Conservation (phyloP, 1,140 invertebrate genomes). For the Adoxophyes honmai region DNA sequence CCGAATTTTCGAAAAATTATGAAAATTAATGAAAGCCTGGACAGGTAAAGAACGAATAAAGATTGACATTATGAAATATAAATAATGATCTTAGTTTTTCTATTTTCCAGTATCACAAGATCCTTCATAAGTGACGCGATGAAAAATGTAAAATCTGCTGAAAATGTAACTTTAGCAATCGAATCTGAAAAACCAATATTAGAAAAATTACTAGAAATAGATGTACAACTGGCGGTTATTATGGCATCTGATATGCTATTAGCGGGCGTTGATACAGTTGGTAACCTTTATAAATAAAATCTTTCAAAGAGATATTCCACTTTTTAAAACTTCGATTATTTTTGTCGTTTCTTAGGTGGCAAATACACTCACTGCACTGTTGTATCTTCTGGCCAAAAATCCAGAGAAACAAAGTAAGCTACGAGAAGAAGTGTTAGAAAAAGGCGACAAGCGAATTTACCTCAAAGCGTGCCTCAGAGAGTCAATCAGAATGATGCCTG, state of each 20-base stretch:
- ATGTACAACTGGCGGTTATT: constrained; percentile 73
- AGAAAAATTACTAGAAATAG: constrained; percentile 70
- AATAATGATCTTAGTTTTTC: not conserved
- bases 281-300: no score
- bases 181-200: constrained; percentile 55
- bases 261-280: constrained; percentile 85
- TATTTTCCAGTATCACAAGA: constrained; percentile 38
- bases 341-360: constrained; percentile 38
- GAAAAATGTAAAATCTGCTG: not conserved
- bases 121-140: constrained; percentile 30
- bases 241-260: constrained; percentile 85
- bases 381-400: constrained; percentile 82
- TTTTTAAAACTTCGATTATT: no score
- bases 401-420: constrained; percentile 82
- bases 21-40: constrained; percentile 49
- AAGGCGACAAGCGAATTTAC: constrained; percentile 74
- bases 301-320: no score
- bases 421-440: constrained; percentile 78
- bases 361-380: constrained; percentile 48
- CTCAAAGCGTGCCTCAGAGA: constrained; percentile 83
- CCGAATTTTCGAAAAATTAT: constrained; percentile 77
- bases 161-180: not conserved
- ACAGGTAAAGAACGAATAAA: constrained; percentile 23
- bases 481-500: constrained; percentile 77
- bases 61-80: no score